A percentile compares a stretch with the other conserved stretches of the same genome.
phyloP scores from a whole-genome alignment of 2,888 invertebrate genomes.

The Buathra laborator region DNA sequence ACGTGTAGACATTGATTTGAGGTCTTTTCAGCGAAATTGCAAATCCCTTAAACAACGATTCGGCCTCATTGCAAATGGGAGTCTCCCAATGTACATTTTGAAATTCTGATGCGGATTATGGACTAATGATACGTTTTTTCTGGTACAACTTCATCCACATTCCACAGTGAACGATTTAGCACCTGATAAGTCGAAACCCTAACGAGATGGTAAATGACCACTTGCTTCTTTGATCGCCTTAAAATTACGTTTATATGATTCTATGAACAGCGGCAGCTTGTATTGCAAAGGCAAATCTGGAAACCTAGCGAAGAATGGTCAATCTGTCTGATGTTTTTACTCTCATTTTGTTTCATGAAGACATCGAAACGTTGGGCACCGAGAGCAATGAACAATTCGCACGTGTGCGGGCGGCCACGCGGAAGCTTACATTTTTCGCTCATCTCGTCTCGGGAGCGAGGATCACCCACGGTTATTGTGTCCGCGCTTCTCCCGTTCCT shows the following conservation, averaged over 20 bases:
- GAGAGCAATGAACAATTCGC: constrained; percentile 8
- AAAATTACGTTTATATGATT: background rate
- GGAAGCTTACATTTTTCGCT: constrained; percentile 30
- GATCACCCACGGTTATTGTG: constrained; percentile 30
- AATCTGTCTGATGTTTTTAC: background rate
- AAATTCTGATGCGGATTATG: no score
- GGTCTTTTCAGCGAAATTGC: no score
- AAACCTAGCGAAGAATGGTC: background rate
- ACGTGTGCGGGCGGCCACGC: constrained; percentile 32
- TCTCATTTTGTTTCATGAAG: background rate
- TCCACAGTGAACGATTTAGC: no score
- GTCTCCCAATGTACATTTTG: no score
- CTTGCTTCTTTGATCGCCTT: background rate
- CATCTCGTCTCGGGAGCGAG: background rate
- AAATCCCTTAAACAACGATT: no score
- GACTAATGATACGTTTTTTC: no score
- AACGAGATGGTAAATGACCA: background rate
- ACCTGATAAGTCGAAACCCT: background rate
- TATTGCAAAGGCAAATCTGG: background rate
- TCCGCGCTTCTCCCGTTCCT: constrained; percentile 1
- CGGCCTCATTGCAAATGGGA: no score
- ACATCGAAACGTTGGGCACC: background rate
- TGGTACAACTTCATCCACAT: no score
- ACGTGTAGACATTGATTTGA: no score
- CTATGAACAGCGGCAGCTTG: background rate